Conservation (phyloP, 2,888 invertebrate species). For the Pimpla rufipes region DNA sequence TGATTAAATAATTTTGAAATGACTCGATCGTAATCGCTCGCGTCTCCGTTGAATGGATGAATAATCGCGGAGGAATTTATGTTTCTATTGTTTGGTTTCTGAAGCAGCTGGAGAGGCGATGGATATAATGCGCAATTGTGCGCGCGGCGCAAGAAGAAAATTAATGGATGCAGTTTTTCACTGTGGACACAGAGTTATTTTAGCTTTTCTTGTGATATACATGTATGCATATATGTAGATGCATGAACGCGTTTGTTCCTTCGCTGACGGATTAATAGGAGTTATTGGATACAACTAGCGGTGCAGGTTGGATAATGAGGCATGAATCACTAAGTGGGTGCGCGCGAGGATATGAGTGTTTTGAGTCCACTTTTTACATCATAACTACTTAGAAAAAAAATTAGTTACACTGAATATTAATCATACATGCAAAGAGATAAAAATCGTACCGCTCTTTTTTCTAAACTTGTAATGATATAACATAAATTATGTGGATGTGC, state of each 20-base stretch:
- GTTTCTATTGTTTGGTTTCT: conserved; percentile 64
- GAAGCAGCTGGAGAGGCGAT: conserved; percentile 26
- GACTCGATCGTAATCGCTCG: conserved; percentile 57
- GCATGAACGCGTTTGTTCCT: conserved; percentile 34
- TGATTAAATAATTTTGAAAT: conserved; percentile 62
- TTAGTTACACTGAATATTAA: background rate
- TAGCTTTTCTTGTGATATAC: conserved; percentile 3
- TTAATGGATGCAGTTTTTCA: conserved; percentile 60
- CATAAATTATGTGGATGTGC: no score
- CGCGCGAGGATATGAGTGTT: background rate
- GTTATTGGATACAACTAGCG: conserved; percentile 27
- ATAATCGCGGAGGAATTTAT: conserved; percentile 63
- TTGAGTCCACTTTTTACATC: background rate
- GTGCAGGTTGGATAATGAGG: conserved; percentile 35
- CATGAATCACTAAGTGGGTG: conserved; percentile 50
- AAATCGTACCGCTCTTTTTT: no score
- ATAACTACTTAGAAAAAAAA: background rate
- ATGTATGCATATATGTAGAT: background rate
- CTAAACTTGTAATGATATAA: no score
- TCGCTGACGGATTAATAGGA: conserved; percentile 54
- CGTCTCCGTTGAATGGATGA: conserved; percentile 58
- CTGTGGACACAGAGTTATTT: conserved; percentile 18
- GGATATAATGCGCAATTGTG: conserved; percentile 22
- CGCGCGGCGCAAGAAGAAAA: conserved; percentile 41
- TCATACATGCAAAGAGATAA: background rate